phyloP scores from a whole-genome alignment of 2,113 vertebrate genomes.

The Notechis scutatus region DNA sequence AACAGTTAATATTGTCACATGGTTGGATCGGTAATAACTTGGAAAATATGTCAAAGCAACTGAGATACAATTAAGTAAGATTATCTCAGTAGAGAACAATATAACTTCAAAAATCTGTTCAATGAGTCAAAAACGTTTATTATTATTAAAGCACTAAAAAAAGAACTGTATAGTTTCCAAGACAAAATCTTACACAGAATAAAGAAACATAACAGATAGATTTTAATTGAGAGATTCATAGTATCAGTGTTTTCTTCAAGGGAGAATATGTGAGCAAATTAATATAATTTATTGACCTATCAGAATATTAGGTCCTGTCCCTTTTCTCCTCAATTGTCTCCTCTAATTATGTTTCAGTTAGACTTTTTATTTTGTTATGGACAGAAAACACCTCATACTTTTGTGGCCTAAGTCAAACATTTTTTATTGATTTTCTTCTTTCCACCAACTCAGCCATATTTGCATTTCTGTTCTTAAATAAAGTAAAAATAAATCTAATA shows the following conservation, averaged over 20 bases:
- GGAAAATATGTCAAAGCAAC: not conserved
- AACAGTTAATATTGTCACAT: not conserved
- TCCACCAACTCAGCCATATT: not conserved
- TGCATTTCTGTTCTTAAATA: not conserved
- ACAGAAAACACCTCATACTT: not conserved
- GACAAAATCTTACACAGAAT: not conserved
- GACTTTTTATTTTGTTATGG: not conserved
- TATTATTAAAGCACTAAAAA: conserved; percentile 3
- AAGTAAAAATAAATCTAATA: not conserved
- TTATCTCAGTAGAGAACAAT: not conserved
- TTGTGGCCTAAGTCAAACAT: not conserved
- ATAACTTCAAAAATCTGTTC: not conserved
- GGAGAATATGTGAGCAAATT: not conserved
- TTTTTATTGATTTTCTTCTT: not conserved
- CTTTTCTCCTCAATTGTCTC: not conserved
- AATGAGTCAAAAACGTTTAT: not conserved
- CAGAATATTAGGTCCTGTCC: not conserved
- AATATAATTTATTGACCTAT: not conserved
- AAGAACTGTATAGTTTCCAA: not conserved
- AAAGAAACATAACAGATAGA: not conserved
- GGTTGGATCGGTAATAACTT: not conserved
- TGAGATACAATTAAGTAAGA: not conserved
- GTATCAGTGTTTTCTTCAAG: not conserved
- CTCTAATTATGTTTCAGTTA: not conserved
- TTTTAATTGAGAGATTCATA: not conserved